phyloP scores from a whole-genome alignment of 2,888 invertebrate genomes.

The Oxycera nigricornis region DNA sequence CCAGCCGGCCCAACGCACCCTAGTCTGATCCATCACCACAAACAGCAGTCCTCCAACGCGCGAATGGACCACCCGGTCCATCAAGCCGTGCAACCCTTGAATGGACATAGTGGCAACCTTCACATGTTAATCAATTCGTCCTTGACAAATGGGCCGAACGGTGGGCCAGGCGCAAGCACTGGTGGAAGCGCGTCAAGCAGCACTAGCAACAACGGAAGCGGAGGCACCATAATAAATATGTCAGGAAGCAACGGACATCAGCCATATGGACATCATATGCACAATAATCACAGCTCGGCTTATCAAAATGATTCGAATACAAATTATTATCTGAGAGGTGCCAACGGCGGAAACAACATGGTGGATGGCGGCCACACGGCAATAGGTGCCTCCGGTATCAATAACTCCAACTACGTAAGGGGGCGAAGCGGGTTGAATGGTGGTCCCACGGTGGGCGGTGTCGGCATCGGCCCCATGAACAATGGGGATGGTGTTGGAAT shows the following conservation, averaged over 20 bases:
- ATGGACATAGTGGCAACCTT: conserved; percentile 41
- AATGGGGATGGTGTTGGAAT: conserved; percentile 49
- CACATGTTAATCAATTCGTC: conserved; percentile 45
- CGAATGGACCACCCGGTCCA: conserved; percentile 57
- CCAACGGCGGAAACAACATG: conserved; percentile 20
- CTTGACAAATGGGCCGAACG: conserved; percentile 39
- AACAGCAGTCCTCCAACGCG: conserved; percentile 49
- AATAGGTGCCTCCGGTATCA: conserved; percentile 2
- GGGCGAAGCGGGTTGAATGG: conserved; percentile 42
- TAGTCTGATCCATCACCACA: conserved; percentile 37
- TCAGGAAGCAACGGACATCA: conserved; percentile 26
- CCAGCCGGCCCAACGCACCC: conserved; percentile 47
- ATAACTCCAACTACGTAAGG: conserved; percentile 9
- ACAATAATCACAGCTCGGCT: conserved; percentile 46
- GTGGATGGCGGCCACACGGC: conserved; percentile 22
- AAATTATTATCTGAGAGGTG: conserved; percentile 47
- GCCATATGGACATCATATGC: conserved; percentile 47
- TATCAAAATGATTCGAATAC: conserved; percentile 48
- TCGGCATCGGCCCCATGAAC: conserved; percentile 44
- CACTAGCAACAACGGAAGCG: conserved; percentile 4
- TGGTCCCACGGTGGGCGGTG: conserved; percentile 44
- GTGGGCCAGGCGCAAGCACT: not conserved
- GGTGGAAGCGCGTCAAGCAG: conserved; percentile 22
- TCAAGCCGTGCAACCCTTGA: conserved; percentile 27
- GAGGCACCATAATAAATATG: conserved; percentile 35